A percentile compares a stretch with the other conserved stretches of the same genome.
Evolutionary conservation across 2,888 invertebrate species (phyloP).

Genomic region (Cinara cedri): DNA sequence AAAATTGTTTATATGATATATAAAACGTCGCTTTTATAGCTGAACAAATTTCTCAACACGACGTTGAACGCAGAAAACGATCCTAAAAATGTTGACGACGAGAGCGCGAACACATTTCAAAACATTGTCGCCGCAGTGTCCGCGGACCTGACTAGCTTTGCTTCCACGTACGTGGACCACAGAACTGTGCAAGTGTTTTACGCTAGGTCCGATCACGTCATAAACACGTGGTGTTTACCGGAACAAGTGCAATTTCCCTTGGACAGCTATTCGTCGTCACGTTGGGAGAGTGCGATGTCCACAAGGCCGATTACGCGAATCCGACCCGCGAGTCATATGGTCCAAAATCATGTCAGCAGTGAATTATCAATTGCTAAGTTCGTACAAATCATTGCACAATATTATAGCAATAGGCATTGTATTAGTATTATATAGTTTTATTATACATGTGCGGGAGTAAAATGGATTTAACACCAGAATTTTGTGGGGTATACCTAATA

Average conservation of each 20-base stretch:
- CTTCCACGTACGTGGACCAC: background rate
- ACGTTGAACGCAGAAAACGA: background rate
- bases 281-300: conserved; percentile 12
- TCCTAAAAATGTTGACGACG: background rate
- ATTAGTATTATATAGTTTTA: no score
- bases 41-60: background rate
- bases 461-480: no score
- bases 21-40: background rate
- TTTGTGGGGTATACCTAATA: no score
- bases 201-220: conserved; percentile 1
- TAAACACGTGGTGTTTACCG: conserved; percentile 28
- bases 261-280: background rate
- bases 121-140: background rate
- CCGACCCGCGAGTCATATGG: background rate
- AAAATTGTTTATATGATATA: no score
- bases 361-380: no score
- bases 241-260: background rate
- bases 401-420: no score
- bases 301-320: background rate
- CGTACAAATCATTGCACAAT: no score
- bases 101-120: background rate
- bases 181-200: conserved; percentile 7
- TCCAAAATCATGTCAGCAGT: no score
- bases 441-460: no score
- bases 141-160: conserved; percentile 19